phyloP scores from a whole-genome alignment of 2,797 vertebrate genomes.

The Sarcoramphus papa region DNA sequence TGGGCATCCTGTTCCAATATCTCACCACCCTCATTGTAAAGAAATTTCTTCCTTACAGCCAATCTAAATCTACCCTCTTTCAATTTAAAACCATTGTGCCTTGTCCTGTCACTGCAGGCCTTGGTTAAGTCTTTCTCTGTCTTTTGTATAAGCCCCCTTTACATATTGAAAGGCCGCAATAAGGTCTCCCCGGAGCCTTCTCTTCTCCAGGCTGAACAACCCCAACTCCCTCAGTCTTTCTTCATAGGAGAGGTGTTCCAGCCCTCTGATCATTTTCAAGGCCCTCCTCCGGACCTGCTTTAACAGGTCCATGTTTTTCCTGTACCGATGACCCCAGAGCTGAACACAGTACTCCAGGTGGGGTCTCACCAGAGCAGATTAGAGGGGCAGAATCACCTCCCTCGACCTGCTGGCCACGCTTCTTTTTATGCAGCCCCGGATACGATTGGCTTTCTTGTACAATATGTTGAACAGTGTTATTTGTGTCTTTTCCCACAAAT shows the following conservation, averaged over 20 bases:
- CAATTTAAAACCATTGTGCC: background rate
- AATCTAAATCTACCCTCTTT: background rate
- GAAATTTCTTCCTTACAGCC: background rate
- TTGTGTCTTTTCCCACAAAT: background rate
- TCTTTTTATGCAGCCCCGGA: background rate
- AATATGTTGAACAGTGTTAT: background rate
- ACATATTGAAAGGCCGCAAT: background rate
- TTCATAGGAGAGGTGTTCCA: background rate
- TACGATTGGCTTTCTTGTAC: background rate
- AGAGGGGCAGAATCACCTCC: background rate
- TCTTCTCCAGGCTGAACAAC: background rate
- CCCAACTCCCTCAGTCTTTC: background rate
- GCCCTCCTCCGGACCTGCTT: background rate
- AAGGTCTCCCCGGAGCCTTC: background rate
- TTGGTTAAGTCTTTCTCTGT: background rate
- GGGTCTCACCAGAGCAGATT: accelerated
- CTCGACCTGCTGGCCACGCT: accelerated
- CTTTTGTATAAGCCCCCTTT: background rate
- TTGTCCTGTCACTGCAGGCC: background rate
- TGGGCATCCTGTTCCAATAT: background rate
- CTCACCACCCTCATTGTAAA: background rate
- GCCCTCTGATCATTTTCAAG: accelerated
- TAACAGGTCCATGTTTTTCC: background rate
- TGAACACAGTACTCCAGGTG: background rate
- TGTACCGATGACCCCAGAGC: accelerated